Evolutionary conservation across 2,113 vertebrate species (phyloP), one percentile per base, ranked within the genome.

Genomic region (Dissostichus mawsoni): DNA sequence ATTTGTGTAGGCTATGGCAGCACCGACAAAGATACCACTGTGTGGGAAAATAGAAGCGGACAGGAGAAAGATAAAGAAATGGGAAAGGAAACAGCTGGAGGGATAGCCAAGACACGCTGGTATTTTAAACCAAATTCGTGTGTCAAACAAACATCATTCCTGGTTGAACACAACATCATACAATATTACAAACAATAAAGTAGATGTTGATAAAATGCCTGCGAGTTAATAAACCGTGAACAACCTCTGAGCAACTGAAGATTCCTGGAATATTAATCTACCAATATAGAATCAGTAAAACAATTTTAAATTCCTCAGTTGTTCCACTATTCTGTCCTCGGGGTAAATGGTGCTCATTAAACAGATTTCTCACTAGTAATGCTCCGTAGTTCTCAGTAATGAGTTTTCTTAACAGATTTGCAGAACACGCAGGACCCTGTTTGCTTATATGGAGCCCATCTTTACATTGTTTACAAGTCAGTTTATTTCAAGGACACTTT

Each of bases 1-100:
- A 81, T 89, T 88, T 90, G 92, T 70, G 86, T 79, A 81, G 89
- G 85, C 73, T 66, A 62, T 78, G 77, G 75, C 85, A 84, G 88
- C 66, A 85, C 25, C 4, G 20, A 89, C 82, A 79, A 13, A 86
- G 80, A 89, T 23, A 69, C 74, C 69, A 18, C n/a, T 56, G 57
- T 33, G 73, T 25, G 48, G 56, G 56, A 76, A 77, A 71, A 84
- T 80, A 41, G 11, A 88, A 58, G 14, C 5, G 11, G 72, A 82
- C 71, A 74, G 69, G 59, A 57, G 64, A 56, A 41, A 81, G 66
- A 83, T 75, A 62, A 74, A 78, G 80, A 74, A 79, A 79, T 50
- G 76, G 83, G 74, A 69, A 64, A 69, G 64, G 52, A 79, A 23
- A 61, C 3, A 13, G 78, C 64, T 68, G 70, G 56, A 66, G 73